Conservation (phyloP, 35 echinoderm and acorn worm species). For the Heliocidaris erythrogramma region DNA sequence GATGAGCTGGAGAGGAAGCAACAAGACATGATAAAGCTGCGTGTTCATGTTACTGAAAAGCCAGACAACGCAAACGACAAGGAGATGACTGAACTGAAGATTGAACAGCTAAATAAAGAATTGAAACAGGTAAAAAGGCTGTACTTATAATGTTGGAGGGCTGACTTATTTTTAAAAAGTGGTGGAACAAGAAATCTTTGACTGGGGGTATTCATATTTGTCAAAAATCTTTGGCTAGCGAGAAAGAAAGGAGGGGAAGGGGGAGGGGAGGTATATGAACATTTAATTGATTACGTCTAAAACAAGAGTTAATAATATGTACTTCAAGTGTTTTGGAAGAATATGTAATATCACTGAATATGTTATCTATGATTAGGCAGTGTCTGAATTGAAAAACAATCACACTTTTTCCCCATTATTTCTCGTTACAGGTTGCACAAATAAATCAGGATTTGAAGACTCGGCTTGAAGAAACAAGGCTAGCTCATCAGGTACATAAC, state of each 20-base stretch:
- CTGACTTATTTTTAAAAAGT: too few species aligned
- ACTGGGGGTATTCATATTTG: too few species aligned
- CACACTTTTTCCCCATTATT: background rate
- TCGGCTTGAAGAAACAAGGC: background rate
- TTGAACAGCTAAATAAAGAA: background rate
- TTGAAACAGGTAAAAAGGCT: background rate
- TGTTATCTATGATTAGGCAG: too few species aligned
- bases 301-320: too few species aligned
- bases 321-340: too few species aligned
- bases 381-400: background rate
- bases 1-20: background rate
- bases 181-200: too few species aligned
- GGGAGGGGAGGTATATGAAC: too few species aligned
- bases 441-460: constrained; percentile 5
- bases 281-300: too few species aligned
- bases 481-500: background rate
- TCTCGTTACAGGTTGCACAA: background rate
- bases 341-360: too few species aligned
- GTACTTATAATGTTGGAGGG: too few species aligned
- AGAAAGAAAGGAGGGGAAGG: too few species aligned
- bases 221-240: too few species aligned
- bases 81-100: background rate
- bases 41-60: background rate
- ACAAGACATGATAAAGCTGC: constrained; percentile 14
- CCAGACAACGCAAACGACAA: background rate